These are phyloP conservation scores for Dendrolimus punctatus DNA, from an alignment of 1,140 invertebrate species.

Conservation along the genomic window DNA sequence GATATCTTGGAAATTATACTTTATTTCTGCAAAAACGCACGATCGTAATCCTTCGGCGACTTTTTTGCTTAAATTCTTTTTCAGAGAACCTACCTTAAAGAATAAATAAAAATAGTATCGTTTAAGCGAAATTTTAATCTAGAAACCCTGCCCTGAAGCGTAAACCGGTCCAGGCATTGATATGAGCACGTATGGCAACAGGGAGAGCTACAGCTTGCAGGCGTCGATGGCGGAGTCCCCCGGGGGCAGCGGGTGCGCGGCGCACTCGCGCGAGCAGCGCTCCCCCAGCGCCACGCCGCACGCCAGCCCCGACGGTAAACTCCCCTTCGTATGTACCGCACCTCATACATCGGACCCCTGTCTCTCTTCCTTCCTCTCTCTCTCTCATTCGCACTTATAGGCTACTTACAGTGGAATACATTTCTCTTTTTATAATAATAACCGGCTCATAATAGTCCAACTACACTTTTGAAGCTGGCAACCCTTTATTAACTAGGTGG, in stretches of 20 bases:
- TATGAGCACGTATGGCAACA: conserved; percentile 12
- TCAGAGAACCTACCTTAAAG: too few species aligned
- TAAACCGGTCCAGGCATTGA: background rate
- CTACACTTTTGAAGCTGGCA: too few species aligned
- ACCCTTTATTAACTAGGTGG: too few species aligned
- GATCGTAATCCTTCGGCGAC: too few species aligned
- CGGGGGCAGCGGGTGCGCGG: conserved; percentile 64
- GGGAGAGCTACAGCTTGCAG: conserved; percentile 75
- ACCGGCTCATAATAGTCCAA: too few species aligned
- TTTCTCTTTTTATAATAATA: too few species aligned
- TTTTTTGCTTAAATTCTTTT: too few species aligned
- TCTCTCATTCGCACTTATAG: conserved; percentile 7
- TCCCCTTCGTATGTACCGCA: conserved; percentile 66
- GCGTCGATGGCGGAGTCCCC: conserved; percentile 74
- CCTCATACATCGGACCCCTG: conserved; percentile 34
- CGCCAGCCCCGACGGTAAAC: conserved; percentile 66
- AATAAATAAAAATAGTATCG: too few species aligned
- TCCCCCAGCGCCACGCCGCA: conserved; percentile 76
- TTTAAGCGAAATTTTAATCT: too few species aligned
- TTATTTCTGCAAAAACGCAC: too few species aligned
- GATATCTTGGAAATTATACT: too few species aligned
- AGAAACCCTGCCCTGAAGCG: too few species aligned
- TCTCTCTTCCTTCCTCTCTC: conserved; percentile 12
- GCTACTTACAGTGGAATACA: background rate
- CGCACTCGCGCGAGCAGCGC: conserved; percentile 74